Evolutionary conservation across 2,797 vertebrate genomes (phyloP).

Genomic region (Enteromius trimaculatus): DNA sequence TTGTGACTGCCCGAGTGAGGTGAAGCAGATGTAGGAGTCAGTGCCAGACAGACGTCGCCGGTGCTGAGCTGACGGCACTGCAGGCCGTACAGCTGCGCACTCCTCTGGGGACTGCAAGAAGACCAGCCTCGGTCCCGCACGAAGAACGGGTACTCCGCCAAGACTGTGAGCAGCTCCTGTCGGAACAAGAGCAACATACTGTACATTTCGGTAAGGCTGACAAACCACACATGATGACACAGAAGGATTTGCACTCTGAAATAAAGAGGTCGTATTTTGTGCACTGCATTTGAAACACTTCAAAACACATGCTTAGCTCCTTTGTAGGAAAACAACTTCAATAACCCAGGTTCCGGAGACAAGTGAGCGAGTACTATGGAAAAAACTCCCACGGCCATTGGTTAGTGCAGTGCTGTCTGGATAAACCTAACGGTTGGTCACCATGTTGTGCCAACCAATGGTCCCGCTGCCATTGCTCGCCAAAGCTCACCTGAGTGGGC

Average conservation of each 20-base stretch:
- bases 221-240: neutral
- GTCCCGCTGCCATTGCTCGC: too few species aligned
- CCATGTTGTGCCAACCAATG: too few species aligned
- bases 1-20: constrained; percentile 50
- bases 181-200: constrained; percentile 30
- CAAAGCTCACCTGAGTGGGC: too few species aligned
- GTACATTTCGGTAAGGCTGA: neutral
- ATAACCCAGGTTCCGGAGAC: too few species aligned
- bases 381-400: too few species aligned
- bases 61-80: constrained; percentile 78
- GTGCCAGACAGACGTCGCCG: constrained; percentile 80
- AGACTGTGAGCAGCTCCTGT: constrained; percentile 84
- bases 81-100: constrained; percentile 78
- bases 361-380: too few species aligned
- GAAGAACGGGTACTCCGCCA: constrained; percentile 85
- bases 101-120: constrained; percentile 82
- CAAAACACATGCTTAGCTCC: neutral
- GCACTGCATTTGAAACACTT: neutral
- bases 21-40: constrained; percentile 72
- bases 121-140: constrained; percentile 82
- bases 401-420: too few species aligned
- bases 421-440: too few species aligned
- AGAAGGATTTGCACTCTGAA: neutral
- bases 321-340: neutral
- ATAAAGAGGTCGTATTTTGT: neutral